These are phyloP conservation scores for Diorhabda sublineata DNA, from an alignment of 1,140 invertebrate species.

Conservation along the genomic window DNA sequence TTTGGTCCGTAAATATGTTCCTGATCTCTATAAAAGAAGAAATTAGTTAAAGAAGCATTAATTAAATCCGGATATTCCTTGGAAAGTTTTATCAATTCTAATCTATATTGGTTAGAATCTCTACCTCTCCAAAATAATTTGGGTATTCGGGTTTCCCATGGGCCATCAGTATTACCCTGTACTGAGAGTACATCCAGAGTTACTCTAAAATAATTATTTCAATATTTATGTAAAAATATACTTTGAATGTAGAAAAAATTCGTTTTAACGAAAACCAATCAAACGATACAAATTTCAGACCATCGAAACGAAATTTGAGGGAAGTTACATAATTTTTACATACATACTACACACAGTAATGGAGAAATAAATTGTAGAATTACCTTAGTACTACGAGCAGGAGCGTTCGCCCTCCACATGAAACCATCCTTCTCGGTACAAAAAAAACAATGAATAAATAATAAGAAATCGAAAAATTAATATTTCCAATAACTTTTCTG, in stretches of 20 bases:
- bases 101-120: conserved; percentile 78
- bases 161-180: conserved; percentile 68
- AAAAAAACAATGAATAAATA: too few species aligned
- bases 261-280: too few species aligned
- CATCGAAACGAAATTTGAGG: too few species aligned
- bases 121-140: conserved; percentile 89
- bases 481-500: too few species aligned
- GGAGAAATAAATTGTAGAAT: too few species aligned
- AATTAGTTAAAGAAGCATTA: conserved; percentile 91
- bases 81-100: conserved; percentile 79
- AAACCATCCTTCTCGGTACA: too few species aligned
- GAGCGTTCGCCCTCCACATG: too few species aligned
- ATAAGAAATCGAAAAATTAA: too few species aligned
- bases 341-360: too few species aligned
- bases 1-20: conserved; percentile 82
- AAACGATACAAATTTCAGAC: conserved; percentile 1
- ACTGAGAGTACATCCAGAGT: conserved; percentile 86
- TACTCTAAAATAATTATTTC: conserved; percentile 58
- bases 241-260: conserved; percentile 23
- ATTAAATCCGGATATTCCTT: conserved; percentile 74
- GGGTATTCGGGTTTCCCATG: conserved; percentile 72
- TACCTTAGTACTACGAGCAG: too few species aligned
- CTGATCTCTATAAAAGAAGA: conserved; percentile 91
- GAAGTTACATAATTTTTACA: too few species aligned
- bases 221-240: background rate